A percentile compares a stretch with the other conserved stretches of the same genome.
These are phyloP conservation scores for Parauchenoglanis punctatus DNA, from an alignment of 2,797 vertebrate genomes.

Conservation along the genomic window DNA sequence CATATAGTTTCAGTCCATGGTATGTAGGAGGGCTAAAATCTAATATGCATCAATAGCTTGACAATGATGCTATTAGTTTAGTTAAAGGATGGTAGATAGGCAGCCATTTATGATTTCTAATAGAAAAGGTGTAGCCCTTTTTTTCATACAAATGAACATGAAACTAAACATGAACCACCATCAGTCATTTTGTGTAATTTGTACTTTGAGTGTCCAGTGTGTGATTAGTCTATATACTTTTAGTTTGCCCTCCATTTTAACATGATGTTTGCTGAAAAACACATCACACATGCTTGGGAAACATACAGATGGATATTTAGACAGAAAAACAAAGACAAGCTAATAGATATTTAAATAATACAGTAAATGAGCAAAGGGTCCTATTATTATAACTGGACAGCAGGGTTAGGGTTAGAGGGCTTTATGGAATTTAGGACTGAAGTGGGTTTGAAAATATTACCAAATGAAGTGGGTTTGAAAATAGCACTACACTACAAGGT, in stretches of 20 bases:
- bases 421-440: neutral
- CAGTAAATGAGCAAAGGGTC: neutral
- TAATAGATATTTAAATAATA: neutral
- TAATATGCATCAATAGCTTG: too few relatives aligned
- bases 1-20: neutral
- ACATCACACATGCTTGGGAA: neutral
- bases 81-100: neutral
- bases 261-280: neutral
- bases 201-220: neutral
- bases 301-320: neutral
- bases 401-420: neutral
- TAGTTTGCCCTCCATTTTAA: neutral
- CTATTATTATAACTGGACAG: neutral
- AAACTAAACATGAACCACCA: neutral
- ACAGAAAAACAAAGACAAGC: neutral
- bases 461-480: neutral
- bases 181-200: neutral
- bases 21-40: neutral
- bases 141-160: neutral
- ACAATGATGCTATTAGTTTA: neutral
- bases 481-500: neutral
- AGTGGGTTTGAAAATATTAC: neutral
- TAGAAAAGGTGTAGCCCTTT: neutral
- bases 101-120: neutral
- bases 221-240: neutral